Conservation (phyloP, 2,113 vertebrate genomes). For the Psammodynastes pulverulentus region DNA sequence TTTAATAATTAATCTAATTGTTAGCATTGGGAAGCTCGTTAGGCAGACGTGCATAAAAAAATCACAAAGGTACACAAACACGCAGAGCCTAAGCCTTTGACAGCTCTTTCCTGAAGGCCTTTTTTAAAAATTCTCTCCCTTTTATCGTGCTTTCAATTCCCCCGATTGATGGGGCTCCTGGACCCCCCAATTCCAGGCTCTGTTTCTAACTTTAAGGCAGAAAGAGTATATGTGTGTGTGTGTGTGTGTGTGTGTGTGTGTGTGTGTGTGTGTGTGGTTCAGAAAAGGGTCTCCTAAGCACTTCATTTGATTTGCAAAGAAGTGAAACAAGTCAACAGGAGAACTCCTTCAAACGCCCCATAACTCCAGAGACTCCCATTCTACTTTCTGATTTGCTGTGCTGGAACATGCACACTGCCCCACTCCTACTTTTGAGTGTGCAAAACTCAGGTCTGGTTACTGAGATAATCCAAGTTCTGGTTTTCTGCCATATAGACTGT, state of each 20-base stretch:
- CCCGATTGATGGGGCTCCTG: conserved; percentile 82
- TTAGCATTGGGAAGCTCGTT: background rate
- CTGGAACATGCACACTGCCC: background rate
- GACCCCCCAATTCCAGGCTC: conserved; percentile 20
- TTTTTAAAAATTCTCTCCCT: background rate
- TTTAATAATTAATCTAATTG: conserved; percentile 13
- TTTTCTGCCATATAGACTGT: background rate
- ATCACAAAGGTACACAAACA: too few species aligned
- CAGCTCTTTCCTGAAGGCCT: background rate
- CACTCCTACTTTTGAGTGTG: background rate
- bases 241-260: too few species aligned
- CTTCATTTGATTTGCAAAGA: background rate
- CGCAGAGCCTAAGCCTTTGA: background rate
- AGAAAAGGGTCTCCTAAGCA: background rate
- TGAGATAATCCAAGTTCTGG: background rate
- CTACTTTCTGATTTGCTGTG: background rate
- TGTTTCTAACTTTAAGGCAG: background rate
- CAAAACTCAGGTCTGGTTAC: background rate
- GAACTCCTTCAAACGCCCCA: background rate
- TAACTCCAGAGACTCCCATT: background rate
- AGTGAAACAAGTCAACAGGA: background rate
- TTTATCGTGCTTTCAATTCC: conserved; percentile 56
- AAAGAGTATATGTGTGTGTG: background rate
- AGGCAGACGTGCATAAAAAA: background rate
- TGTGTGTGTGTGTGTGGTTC: background rate